Percentiles rank a stretch among this genome's conserved stretches.
These are phyloP conservation scores for Littorina saxatilis DNA, from an alignment of 1,140 invertebrate species.

Conservation along the genomic window DNA sequence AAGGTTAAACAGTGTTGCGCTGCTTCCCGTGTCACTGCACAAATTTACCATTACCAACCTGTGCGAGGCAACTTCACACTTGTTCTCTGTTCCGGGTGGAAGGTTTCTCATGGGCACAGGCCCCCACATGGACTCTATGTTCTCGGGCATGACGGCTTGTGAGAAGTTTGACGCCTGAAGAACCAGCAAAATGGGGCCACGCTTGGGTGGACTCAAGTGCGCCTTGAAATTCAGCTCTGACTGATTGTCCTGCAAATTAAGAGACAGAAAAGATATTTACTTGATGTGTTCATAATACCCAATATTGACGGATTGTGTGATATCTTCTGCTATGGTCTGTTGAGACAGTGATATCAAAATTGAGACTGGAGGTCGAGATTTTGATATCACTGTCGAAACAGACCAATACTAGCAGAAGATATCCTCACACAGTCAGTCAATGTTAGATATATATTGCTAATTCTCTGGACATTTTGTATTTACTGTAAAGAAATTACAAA, in stretches of 20 bases:
- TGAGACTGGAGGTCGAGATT: too few relatives aligned
- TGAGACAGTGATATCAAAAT: too few relatives aligned
- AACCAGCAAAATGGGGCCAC: constrained; percentile 47
- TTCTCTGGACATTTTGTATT: too few relatives aligned
- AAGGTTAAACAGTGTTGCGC: too few relatives aligned
- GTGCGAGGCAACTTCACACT: constrained; percentile 71
- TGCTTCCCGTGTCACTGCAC: too few relatives aligned
- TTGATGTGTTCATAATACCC: too few relatives aligned
- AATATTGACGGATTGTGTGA: too few relatives aligned
- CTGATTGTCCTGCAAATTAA: not conserved
- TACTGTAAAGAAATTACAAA: too few relatives aligned
- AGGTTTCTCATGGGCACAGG: constrained; percentile 66
- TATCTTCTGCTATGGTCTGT: not conserved
- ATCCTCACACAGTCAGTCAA: too few relatives aligned
- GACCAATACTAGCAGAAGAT: too few relatives aligned
- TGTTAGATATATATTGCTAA: too few relatives aligned
- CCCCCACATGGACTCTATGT: constrained; percentile 70
- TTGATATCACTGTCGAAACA: too few relatives aligned
- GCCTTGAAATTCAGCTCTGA: constrained; percentile 33
- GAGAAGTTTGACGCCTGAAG: constrained; percentile 57
- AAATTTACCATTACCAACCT: constrained; percentile 66
- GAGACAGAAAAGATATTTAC: not conserved
- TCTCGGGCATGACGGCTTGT: constrained; percentile 68
- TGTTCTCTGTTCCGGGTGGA: constrained; percentile 62
- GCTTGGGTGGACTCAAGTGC: constrained; percentile 1